These are phyloP conservation scores for Hyperopisus bebe DNA, from an alignment of 2,113 vertebrate species.

Conservation along the genomic window DNA sequence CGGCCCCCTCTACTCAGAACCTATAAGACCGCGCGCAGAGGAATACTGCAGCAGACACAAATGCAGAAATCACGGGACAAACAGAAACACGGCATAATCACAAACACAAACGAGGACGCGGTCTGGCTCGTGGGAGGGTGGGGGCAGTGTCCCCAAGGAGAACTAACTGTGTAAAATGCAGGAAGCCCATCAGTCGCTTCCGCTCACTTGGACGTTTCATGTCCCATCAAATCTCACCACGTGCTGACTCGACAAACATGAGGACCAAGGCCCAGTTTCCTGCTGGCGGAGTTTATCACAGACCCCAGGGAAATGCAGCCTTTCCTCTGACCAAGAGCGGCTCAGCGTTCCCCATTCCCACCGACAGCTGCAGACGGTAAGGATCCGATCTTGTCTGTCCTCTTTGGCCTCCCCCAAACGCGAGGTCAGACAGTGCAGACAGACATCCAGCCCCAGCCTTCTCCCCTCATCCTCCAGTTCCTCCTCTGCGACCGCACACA, in stretches of 20 bases:
- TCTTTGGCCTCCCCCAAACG: neutral
- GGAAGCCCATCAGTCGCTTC: neutral
- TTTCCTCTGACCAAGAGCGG: neutral
- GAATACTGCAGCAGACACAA: neutral
- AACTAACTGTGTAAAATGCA: neutral
- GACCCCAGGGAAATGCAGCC: neutral
- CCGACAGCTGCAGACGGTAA: neutral
- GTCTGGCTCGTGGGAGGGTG: neutral
- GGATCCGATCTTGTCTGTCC: neutral
- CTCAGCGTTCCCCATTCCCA: neutral
- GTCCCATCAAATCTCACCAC: neutral
- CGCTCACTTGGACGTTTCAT: neutral
- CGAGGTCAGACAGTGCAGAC: neutral
- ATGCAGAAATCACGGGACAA: neutral
- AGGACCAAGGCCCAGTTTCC: neutral
- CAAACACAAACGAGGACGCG: neutral
- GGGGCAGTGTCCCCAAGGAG: neutral
- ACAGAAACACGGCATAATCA: neutral
- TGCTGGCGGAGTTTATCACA: neutral
- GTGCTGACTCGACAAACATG: neutral
- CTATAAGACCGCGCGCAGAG: neutral
- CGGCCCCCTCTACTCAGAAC: neutral
- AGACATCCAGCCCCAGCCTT: neutral
- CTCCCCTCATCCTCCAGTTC: neutral
- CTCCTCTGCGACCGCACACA: neutral